Evolutionary conservation across 2,113 vertebrate species (phyloP), one percentile per base, ranked within the genome.

Genomic region (Tetrax tetrax): DNA sequence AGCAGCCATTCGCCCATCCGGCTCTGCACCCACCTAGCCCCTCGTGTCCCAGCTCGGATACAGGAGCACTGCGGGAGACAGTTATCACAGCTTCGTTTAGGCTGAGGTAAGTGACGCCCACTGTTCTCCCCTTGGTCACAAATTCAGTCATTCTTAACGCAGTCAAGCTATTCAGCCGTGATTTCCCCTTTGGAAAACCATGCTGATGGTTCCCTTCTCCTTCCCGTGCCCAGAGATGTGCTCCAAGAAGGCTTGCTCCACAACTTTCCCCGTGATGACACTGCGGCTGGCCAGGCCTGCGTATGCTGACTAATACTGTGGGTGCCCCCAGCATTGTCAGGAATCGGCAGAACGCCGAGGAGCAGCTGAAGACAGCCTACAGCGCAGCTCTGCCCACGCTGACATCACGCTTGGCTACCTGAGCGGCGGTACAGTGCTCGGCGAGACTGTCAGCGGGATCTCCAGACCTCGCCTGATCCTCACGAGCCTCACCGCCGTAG

Each of bases 11-110:
- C 24, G 19, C 31, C 56, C 31, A 21, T 7, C 29, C 18, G 54
- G 29, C 10, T 47, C 21, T 17, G 33, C 38, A 35, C 37, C 31
- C 57, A 19, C 2, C 33, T 8, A 31, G 25, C 66, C 7, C 60
- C 61, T 7, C 4, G 7, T 6, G 51, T 41, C 41, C n/a, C 43
- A 23, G 41, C 4, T 0, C 6, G 9, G 29, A 48, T 9, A 33
- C 28, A 14, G 15, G 28, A n/a, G 19, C 12, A 33, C 10, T 57
- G 60, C 18, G 41, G 33, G 60, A 72, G 33, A 47, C 38, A 22
- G 8, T 14, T 23, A 18, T 2, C 43, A 65, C n/a, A 56, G 50
- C 47, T 57, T 85, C 48, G 59, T 61, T 38, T 12, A n/a, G 20
- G 43, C 1, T 50, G 43, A 76, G 45, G 51, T 19, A 18, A 75